Base-by-base conservation (phyloP, 2,113 vertebrate species). In the Genyomyrus donnyi region DNA sequence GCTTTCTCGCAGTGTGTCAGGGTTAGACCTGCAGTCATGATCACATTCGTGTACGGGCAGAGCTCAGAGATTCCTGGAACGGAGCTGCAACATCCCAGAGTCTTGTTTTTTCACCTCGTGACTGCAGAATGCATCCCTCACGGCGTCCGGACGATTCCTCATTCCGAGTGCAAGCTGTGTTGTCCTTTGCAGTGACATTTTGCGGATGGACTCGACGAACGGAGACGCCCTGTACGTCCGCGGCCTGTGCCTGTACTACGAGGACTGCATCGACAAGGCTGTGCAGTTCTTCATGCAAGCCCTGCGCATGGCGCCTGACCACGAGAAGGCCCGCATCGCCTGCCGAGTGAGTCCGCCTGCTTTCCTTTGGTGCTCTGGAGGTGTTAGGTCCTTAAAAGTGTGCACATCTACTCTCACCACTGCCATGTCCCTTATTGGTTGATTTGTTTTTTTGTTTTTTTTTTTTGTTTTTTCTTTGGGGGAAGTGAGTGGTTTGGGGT, bases 231-330 rank as follows among this genome's bases (percentile, higher is more conserved):
- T 99, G 0, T 99, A 99, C 1, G 98, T 99, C 10, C 96, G 98
- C 0, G 98, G 98, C 39, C 96, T 99, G 89, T 99, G 98, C 95
- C 97, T 99, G 39, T 99, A 99, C 91, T 99, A 98, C 0, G 98
- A 99, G 93, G 98, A 99, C 94, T 98, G 98, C 91, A 98, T 99
- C 0, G 98, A 99, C 92, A 99, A 99, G 92, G 98, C 98, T 0
- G 98, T 99, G 88, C 98, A 98, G 94, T 99, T 99, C 93, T 99
- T 99, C 1, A 93, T 98, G n/a, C 98, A 99, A 92, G 98, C 98
- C 3, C 97, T 99, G 91, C 96, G 97, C 89, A 99, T 99, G 98
- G 98, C 98, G 88, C 98, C 98, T 0, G 98, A 99, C 91, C 98
- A 99, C 0, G 97, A 98, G 95, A 99, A 99, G 87, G 98, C 98